Evolutionary conservation across 1,140 invertebrate genomes (phyloP).

Genomic region (Eumeta japonica): DNA sequence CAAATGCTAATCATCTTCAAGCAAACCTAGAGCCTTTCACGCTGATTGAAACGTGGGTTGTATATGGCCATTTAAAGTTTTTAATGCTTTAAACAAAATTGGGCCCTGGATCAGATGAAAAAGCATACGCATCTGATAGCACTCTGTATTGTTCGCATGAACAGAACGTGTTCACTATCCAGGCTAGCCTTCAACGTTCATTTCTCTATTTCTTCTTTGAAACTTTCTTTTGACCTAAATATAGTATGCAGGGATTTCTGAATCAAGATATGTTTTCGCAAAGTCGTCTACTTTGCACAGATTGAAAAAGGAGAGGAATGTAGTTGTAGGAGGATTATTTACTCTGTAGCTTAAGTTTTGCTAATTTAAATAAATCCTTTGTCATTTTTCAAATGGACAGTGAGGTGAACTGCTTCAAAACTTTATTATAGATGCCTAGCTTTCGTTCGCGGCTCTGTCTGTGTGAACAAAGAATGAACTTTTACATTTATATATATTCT

Average conservation of each 20-base stretch:
- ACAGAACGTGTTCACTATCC: slow-evolving; percentile 20
- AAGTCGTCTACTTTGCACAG: slow-evolving; percentile 17
- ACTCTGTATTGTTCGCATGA: slow-evolving; percentile 19
- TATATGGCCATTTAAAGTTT: slow-evolving; percentile 34
- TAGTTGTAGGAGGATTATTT: slow-evolving; percentile 20
- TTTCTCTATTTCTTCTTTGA: slow-evolving; percentile 14
- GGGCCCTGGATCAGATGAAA: slow-evolving; percentile 36
- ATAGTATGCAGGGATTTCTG: slow-evolving; percentile 17
- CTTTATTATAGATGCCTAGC: too few species aligned
- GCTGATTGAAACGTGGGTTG: slow-evolving; percentile 36
- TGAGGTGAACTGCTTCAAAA: slow-evolving; percentile 43
- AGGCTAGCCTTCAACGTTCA: slow-evolving; percentile 17
- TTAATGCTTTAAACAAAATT: slow-evolving; percentile 33
- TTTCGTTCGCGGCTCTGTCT: too few species aligned
- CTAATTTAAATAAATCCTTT: slow-evolving; percentile 38
- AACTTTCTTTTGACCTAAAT: slow-evolving; percentile 10
- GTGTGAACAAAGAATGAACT: too few species aligned
- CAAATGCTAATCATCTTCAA: slow-evolving; percentile 17
- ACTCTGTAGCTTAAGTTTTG: slow-evolving; percentile 19
- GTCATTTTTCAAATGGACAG: slow-evolving; percentile 44
- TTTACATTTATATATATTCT: too few species aligned
- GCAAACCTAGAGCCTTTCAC: slow-evolving; percentile 27
- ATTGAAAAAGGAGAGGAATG: slow-evolving; percentile 29
- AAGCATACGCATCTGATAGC: slow-evolving; percentile 39
- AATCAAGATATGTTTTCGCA: slow-evolving; percentile 35